Percentiles rank a stretch among this genome's conserved stretches.
Conservation (phyloP, 2,113 vertebrate genomes). For the Bucco capensis region DNA sequence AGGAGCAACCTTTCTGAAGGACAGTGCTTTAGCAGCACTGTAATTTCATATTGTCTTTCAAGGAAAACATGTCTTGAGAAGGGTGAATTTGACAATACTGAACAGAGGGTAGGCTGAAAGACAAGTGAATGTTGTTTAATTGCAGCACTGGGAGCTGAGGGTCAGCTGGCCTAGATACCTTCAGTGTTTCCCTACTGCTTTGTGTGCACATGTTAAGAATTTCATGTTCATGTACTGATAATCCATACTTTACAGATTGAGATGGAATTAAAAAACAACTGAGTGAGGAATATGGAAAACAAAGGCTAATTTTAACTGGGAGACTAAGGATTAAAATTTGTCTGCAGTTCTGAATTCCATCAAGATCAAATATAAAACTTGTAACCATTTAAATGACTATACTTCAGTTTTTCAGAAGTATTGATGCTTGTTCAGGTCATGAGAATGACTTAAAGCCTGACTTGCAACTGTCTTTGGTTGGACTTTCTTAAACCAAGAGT, state of each 20-base stretch:
- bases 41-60: neutral
- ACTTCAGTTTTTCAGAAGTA: neutral
- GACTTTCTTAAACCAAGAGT: neutral
- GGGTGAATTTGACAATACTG: neutral
- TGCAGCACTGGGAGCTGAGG: neutral
- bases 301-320: neutral
- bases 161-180: neutral
- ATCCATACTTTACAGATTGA: no score
- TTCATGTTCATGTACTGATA: neutral
- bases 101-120: neutral
- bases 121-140: neutral
- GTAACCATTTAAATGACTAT: neutral
- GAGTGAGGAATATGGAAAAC: accelerated
- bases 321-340: neutral
- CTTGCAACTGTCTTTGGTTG: neutral
- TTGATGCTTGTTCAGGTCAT: neutral
- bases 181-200: neutral
- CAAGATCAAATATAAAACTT: neutral
- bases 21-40: neutral
- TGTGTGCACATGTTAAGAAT: neutral
- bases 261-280: neutral
- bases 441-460: neutral
- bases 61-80: neutral
- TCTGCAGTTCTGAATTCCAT: neutral
- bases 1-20: neutral